phyloP scores from a whole-genome alignment of 2,797 vertebrate species.

The Gephyroberyx darwinii region DNA sequence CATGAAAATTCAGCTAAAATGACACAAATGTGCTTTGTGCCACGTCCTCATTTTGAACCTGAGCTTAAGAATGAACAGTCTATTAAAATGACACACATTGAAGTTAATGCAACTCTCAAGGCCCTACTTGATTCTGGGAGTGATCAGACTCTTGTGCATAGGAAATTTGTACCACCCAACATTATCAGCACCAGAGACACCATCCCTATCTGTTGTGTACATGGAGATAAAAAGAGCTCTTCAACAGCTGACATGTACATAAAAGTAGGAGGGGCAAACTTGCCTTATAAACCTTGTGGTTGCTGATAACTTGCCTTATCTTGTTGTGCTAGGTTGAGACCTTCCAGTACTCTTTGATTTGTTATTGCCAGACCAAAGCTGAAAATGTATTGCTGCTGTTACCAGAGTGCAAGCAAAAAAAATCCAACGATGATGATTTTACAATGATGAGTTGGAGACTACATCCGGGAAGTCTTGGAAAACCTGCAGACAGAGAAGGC shows the following conservation, averaged over 20 bases:
- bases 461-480: slow-evolving; percentile 3
- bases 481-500: background rate
- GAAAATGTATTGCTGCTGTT: background rate
- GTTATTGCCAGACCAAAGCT: background rate
- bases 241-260: background rate
- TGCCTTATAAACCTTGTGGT: background rate
- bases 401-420: too few relatives aligned
- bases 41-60: background rate
- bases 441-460: slow-evolving; percentile 1
- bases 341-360: slow-evolving; percentile 1
- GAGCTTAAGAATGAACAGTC: background rate
- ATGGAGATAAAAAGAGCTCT: background rate
- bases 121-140: background rate
- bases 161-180: background rate
- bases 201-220: background rate
- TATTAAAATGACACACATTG: background rate
- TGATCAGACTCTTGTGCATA: background rate
- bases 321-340: background rate
- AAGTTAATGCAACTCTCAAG: background rate
- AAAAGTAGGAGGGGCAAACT: background rate
- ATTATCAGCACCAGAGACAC: background rate
- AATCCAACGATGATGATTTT: too few relatives aligned
- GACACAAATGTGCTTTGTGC: background rate
- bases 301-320: background rate
- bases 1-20: background rate